phyloP scores from a whole-genome alignment of 2,797 vertebrate species.

The Alauda arvensis region DNA sequence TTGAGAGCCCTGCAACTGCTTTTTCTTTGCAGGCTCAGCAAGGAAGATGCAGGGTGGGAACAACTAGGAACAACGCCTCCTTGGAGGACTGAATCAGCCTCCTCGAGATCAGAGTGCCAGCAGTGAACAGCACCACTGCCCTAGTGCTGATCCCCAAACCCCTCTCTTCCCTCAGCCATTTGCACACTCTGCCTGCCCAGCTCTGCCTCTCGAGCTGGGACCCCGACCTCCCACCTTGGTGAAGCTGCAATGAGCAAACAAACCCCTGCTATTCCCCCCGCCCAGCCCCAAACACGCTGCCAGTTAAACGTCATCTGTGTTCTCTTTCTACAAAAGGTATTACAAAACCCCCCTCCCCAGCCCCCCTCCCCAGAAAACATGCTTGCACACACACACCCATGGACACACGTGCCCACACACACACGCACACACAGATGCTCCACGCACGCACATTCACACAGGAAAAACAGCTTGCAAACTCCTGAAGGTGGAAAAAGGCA shows the following conservation, averaged over 20 bases:
- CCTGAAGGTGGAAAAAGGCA: conserved; percentile 58
- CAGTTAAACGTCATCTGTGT: conserved; percentile 15
- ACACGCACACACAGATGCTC: background rate
- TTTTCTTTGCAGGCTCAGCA: background rate
- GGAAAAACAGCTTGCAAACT: conserved; percentile 49
- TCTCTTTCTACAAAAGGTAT: conserved; percentile 44
- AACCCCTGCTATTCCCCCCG: background rate
- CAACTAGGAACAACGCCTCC: background rate
- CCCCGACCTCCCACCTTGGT: background rate
- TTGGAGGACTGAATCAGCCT: background rate
- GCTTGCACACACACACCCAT: background rate
- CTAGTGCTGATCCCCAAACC: background rate
- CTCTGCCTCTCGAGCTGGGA: background rate
- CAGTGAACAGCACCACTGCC: background rate
- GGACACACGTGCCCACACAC: background rate
- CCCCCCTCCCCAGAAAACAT: conserved; percentile 1
- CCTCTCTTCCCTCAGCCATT: background rate
- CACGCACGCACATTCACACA: background rate
- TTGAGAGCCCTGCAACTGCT: background rate
- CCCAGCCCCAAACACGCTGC: background rate
- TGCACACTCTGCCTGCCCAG: background rate
- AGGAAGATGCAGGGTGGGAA: conserved; percentile 1
- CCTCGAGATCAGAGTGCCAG: background rate
- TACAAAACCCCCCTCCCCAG: conserved; percentile 26
- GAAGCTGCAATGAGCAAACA: conserved; percentile 24